Conservation (phyloP, 2,797 vertebrate species). For the Phataginus tetradactyla region DNA sequence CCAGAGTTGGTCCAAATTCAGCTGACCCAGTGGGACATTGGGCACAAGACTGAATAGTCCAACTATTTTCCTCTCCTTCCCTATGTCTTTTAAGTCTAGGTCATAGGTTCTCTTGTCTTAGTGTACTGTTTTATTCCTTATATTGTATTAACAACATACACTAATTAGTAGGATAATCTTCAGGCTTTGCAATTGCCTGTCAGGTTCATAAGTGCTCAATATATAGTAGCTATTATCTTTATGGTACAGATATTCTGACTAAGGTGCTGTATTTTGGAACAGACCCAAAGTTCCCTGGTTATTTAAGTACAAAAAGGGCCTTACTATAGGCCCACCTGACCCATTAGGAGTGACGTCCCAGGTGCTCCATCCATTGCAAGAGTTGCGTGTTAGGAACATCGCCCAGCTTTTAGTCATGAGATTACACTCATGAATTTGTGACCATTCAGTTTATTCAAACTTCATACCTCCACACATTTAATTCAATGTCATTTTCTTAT, state of each 20-base stretch:
- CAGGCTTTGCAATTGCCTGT: slow-evolving; percentile 2
- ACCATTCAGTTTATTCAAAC: slow-evolving; percentile 59
- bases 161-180: slow-evolving; percentile 17
- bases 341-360: not conserved
- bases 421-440: not conserved
- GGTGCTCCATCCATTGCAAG: not conserved
- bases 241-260: slow-evolving; percentile 33
- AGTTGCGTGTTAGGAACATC: not conserved
- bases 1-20: not conserved
- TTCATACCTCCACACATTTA: slow-evolving; percentile 64
- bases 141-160: not conserved
- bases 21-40: not conserved
- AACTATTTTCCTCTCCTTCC: not conserved
- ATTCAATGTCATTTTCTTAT: slow-evolving; percentile 68
- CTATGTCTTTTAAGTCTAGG: not conserved
- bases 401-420: not conserved
- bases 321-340: not conserved
- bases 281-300: slow-evolving; percentile 22
- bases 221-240: slow-evolving; percentile 16
- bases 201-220: slow-evolving; percentile 19
- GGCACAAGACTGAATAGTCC: not conserved
- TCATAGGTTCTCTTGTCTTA: not conserved
- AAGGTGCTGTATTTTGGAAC: slow-evolving; percentile 39
- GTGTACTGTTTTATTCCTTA: not conserved
- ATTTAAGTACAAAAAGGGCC: not conserved